Base-by-base conservation (phyloP, 2,113 vertebrate species). In the Corvus moneduloides region DNA sequence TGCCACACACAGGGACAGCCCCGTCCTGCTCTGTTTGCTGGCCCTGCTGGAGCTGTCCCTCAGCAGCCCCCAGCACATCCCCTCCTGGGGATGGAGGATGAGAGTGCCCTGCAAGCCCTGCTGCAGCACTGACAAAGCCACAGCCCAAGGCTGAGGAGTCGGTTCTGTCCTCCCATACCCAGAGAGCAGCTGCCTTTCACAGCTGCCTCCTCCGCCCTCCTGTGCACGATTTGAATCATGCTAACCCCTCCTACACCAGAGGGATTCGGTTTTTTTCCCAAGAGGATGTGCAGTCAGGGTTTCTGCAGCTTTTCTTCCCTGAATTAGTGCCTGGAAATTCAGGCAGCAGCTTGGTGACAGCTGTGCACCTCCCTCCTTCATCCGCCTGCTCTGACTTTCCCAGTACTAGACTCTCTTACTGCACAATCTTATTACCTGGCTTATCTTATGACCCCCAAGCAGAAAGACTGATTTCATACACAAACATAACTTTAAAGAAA, bases 11-110 rank as follows among this genome's bases (percentile, higher is more conserved):
- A 49, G 5, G 37, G 93, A 63, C 68, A 22, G 46, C 43, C 55
- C 37, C 30, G 6, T 52, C 46, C 67, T 24, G 46, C 55, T 23
- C 14, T 1, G 2, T 18, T 8, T 39, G 54, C 15, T 58, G 87
- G 94, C 89, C 95, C 84, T 83, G 80, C 96, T 84, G 87, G 84
- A 87, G 86, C 89, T 84, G 86, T 95, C 96, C 93, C 98, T 91
- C 97, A 96, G 98, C 98, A 98, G 98, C 98, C 90, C 51, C 52
- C 79, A 51, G 21, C 76, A 88, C 58, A 63, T 76, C 68, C 89
- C 64, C 71, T 54, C 33, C 76, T 24, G 22, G 69, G 19, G 13
- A 71, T 5, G 7, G 64, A 67, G 61, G 62, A 2, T 37, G 28
- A 19, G 13, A 26, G 52, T 7, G 1, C 46, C 9, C 85, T 46